Evolutionary conservation across 2,888 invertebrate species (phyloP).

Genomic region (Troilus luridus): DNA sequence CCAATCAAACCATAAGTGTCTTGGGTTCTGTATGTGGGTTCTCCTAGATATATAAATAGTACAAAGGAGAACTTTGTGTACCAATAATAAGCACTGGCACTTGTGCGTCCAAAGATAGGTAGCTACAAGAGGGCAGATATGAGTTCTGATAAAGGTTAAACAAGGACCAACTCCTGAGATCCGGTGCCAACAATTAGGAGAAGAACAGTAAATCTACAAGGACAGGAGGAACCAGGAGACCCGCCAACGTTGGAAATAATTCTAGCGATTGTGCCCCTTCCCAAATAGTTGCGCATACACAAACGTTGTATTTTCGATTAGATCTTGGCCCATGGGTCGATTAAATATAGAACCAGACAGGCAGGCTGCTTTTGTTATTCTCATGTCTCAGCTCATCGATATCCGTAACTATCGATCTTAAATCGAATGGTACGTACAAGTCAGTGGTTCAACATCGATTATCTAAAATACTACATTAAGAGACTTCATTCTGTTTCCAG

Average conservation of each 20-base stretch:
- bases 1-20: too few relatives aligned
- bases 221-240: constrained; percentile 14
- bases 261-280: constrained; percentile 10
- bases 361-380: background rate
- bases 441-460: background rate
- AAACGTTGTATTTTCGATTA: constrained; percentile 38
- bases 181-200: constrained; percentile 35
- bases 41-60: background rate
- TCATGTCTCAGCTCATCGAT: background rate
- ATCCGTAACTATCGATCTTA: background rate
- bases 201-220: constrained; percentile 28
- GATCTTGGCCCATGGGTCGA: background rate
- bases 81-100: background rate
- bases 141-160: constrained; percentile 34
- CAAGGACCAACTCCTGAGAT: background rate
- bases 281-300: constrained; percentile 24
- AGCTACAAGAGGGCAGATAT: background rate
- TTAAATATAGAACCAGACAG: constrained; percentile 27
- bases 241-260: constrained; percentile 45
- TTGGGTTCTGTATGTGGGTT: too few relatives aligned
- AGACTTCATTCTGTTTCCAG: background rate
- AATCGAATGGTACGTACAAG: too few relatives aligned
- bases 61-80: background rate
- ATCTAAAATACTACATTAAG: background rate
- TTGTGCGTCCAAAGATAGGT: background rate